Evolutionary conservation across 2,888 invertebrate genomes (phyloP).

Genomic region (Acholoe squamosa): DNA sequence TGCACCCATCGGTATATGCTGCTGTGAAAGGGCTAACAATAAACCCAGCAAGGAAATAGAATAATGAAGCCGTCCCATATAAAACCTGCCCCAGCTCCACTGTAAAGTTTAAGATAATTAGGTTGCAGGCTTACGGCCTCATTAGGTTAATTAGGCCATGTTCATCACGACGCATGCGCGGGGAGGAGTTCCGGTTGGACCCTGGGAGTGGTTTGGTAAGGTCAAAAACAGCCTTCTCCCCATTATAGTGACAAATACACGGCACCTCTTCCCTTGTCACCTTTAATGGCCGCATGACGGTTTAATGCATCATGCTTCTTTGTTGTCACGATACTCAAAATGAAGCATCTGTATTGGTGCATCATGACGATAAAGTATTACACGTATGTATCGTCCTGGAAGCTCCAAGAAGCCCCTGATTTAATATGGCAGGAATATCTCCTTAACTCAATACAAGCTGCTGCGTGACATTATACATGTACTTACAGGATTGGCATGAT

Average conservation of each 20-base stretch:
- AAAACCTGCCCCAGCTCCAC: not conserved
- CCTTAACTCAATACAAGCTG: too few species aligned
- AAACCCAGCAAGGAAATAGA: not conserved
- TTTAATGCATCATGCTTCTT: too few species aligned
- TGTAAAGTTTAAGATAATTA: not conserved
- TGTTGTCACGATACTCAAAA: too few species aligned
- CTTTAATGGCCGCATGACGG: not conserved
- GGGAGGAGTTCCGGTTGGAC: not conserved
- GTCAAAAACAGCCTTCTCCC: not conserved
- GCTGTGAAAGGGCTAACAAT: not conserved
- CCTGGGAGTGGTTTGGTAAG: not conserved
- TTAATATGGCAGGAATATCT: too few species aligned
- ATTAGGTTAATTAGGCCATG: conserved; percentile 27
- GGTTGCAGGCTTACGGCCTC: not conserved
- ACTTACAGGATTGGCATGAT: too few species aligned
- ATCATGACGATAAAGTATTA: too few species aligned
- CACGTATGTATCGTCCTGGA: too few species aligned
- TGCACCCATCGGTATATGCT: not conserved
- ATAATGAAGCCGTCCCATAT: not conserved
- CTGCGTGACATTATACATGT: too few species aligned
- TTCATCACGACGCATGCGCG: not conserved
- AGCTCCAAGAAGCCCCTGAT: too few species aligned
- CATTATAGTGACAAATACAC: not conserved
- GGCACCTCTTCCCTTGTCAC: not conserved
- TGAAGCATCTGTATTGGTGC: too few species aligned